Percentiles rank a stretch among this genome's conserved stretches.
Evolutionary conservation across 2,113 vertebrate species (phyloP).

Genomic region (Todiramphus saurophagus): DNA sequence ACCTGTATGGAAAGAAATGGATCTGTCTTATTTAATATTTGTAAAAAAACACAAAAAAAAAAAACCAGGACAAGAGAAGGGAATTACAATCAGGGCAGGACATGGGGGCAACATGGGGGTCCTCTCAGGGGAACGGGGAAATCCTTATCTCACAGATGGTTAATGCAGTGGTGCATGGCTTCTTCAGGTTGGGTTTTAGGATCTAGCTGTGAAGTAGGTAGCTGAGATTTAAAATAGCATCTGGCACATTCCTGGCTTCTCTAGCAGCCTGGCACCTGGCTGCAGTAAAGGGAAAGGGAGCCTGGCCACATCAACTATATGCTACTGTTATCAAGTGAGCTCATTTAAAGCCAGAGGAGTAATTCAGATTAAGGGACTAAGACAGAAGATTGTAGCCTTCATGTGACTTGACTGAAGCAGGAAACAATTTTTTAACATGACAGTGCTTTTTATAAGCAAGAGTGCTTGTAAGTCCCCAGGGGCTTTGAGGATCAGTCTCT

Average conservation of each 20-base stretch:
- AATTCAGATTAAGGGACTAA: background rate
- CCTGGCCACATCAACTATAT: background rate
- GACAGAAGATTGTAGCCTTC: background rate
- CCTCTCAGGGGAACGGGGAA: accelerated
- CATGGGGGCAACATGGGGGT: background rate
- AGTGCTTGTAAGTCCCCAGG: background rate
- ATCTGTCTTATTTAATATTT: background rate
- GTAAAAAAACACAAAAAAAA: background rate
- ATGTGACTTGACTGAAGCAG: background rate
- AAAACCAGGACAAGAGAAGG: background rate
- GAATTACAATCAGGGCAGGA: background rate
- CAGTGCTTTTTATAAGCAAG: background rate
- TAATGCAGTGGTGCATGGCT: background rate
- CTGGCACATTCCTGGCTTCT: background rate
- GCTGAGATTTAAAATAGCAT: background rate
- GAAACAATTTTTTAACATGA: background rate
- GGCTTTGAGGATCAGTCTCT: background rate
- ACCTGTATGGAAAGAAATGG: background rate
- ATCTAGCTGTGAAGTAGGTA: background rate
- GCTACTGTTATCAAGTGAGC: background rate
- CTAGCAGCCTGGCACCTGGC: background rate
- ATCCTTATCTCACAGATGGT: accelerated
- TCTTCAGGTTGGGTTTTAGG: background rate
- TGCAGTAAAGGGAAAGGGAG: background rate
- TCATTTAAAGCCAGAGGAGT: background rate